Evolutionary conservation across 1,140 invertebrate genomes (phyloP).

Genomic region (Oryzaephilus surinamensis): DNA sequence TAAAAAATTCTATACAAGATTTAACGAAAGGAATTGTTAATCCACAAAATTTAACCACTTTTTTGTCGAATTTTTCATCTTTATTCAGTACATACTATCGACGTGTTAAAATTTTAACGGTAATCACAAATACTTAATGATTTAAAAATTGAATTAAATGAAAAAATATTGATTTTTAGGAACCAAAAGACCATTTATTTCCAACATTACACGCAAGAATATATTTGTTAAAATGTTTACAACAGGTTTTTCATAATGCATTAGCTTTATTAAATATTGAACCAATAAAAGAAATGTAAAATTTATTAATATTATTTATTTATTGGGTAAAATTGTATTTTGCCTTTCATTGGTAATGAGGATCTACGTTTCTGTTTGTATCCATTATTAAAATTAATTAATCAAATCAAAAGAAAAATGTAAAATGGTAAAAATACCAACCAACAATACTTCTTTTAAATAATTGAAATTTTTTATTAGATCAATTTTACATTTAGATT

Average conservation of each 20-base stretch:
- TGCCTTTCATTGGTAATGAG: too few relatives aligned
- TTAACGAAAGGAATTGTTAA: conserved; percentile 38
- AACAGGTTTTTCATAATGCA: conserved; percentile 48
- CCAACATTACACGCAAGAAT: conserved; percentile 53
- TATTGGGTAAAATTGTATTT: too few relatives aligned
- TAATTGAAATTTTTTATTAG: too few relatives aligned
- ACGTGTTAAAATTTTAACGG: conserved; percentile 52
- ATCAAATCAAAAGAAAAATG: too few relatives aligned
- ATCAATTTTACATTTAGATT: too few relatives aligned
- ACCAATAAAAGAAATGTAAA: conserved; percentile 53
- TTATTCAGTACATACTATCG: conserved; percentile 62
- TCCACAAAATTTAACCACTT: conserved; percentile 52
- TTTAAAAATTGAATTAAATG: conserved; percentile 10
- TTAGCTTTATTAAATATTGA: conserved; percentile 51
- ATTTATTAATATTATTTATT: conserved; percentile 2
- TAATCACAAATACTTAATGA: conserved; percentile 32
- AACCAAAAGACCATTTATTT: conserved; percentile 49
- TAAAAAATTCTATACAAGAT: conserved; percentile 42
- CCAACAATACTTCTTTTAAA: too few relatives aligned
- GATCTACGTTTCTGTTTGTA: too few relatives aligned
- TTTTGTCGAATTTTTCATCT: conserved; percentile 48
- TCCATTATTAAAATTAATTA: too few relatives aligned
- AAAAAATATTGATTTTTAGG: conserved; percentile 39
- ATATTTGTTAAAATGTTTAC: conserved; percentile 51
- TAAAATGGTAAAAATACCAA: too few relatives aligned